A percentile compares a stretch with the other conserved stretches of the same genome.
phyloP scores from a whole-genome alignment of 2,797 vertebrate species.

The Rhynchotus rufescens region DNA sequence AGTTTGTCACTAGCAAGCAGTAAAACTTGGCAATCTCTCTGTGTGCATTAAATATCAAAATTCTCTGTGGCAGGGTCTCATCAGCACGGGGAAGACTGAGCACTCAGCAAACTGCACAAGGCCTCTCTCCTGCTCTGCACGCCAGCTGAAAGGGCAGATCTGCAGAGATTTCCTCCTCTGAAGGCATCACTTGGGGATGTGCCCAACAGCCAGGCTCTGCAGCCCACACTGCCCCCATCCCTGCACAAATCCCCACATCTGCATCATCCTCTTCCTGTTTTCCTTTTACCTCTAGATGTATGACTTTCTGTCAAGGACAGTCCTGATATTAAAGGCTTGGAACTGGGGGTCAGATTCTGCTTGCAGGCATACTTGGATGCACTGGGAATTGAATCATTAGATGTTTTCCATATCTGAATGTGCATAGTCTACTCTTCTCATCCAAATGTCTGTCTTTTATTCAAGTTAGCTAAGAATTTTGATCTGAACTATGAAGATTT shows the following conservation, averaged over 20 bases:
- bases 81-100: neutral
- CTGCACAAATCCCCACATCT: neutral
- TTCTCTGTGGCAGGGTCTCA: neutral
- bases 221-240: accelerated
- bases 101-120: neutral
- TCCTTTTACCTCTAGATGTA: neutral
- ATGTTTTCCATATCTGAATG: neutral
- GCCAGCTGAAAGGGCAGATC: neutral
- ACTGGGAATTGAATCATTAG: neutral
- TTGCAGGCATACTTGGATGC: neutral
- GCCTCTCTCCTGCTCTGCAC: neutral
- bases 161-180: neutral
- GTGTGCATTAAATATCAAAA: neutral
- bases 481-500: accelerated
- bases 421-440: neutral
- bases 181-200: accelerated
- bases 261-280: too few species aligned
- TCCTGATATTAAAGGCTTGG: neutral
- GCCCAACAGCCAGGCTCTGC: neutral
- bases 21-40: neutral
- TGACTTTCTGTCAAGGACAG: neutral
- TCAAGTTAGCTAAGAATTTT: neutral
- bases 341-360: neutral
- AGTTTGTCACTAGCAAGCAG: neutral
- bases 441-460: neutral